A percentile compares a stretch with the other conserved stretches of the same genome.
Evolutionary conservation across 2,797 vertebrate genomes (phyloP).

Genomic region (Hippoglossus hippoglossus): DNA sequence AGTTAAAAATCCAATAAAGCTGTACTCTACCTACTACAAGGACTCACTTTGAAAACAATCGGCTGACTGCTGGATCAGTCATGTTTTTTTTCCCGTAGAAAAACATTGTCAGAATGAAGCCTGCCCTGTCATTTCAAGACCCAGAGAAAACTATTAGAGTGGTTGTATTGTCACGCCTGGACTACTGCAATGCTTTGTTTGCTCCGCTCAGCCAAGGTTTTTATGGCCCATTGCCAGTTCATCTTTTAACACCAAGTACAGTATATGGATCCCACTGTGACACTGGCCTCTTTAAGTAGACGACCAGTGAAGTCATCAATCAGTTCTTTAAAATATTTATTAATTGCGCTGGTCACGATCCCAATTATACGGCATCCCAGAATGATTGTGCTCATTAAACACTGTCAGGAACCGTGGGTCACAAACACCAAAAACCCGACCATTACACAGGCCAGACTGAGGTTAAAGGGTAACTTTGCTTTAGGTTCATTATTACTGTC

Average conservation of each 20-base stretch:
- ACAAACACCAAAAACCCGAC: background rate
- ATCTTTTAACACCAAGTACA: constrained; percentile 13
- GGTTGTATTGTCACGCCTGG: constrained; percentile 1
- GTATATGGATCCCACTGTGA: background rate
- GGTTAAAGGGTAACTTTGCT: background rate
- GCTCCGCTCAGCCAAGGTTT: constrained; percentile 21
- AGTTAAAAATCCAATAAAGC: no score
- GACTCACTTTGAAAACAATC: background rate
- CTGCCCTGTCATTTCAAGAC: constrained; percentile 20
- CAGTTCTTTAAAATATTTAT: constrained; percentile 15
- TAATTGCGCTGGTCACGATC: constrained; percentile 6
- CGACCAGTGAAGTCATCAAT: background rate
- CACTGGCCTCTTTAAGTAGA: constrained; percentile 12
- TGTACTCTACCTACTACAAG: background rate
- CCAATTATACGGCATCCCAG: background rate
- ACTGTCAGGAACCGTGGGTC: background rate
- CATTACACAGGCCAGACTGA: background rate
- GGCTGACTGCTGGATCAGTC: background rate
- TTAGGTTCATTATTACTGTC: background rate
- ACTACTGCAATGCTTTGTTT: constrained; percentile 17
- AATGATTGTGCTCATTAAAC: constrained; percentile 1
- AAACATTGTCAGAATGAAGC: constrained; percentile 10
- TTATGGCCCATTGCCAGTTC: constrained; percentile 26
- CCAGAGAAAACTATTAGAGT: constrained; percentile 16
- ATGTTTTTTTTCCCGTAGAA: background rate